Evolutionary conservation across 2,113 vertebrate species (phyloP).

Genomic region (Gobius niger): DNA sequence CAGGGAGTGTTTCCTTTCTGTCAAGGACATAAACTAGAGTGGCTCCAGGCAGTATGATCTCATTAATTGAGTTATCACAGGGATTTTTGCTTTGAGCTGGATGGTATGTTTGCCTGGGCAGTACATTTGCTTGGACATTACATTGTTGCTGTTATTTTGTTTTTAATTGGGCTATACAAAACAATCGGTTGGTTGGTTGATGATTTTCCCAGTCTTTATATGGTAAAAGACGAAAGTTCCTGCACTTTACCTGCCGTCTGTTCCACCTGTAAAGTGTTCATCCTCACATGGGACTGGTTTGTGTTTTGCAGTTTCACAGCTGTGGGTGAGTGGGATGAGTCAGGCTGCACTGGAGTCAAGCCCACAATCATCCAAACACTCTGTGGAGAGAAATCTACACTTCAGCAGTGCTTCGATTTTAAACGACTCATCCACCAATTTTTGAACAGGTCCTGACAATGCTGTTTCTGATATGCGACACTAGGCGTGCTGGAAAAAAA

Average conservation of each 20-base stretch:
- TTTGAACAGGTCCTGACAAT: neutral
- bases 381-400: constrained; percentile 8
- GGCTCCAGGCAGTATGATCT: constrained; percentile 16
- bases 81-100: constrained; percentile 14
- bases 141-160: too few species aligned
- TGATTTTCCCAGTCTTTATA: neutral
- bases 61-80: constrained; percentile 36
- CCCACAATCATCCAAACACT: constrained; percentile 19
- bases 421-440: constrained; percentile 12
- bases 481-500: too few species aligned
- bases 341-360: constrained; percentile 44
- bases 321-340: constrained; percentile 45
- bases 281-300: constrained; percentile 19
- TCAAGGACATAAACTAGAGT: constrained; percentile 40
- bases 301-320: constrained; percentile 43
- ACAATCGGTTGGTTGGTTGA: too few species aligned
- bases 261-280: constrained; percentile 14
- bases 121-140: too few species aligned
- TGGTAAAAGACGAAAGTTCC: neutral
- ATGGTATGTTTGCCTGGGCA: neutral
- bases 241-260: neutral
- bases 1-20: constrained; percentile 28
- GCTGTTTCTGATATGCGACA: neutral
- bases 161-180: too few species aligned
- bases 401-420: constrained; percentile 17